These are phyloP conservation scores for Cranoglanis bouderius DNA, from an alignment of 2,113 vertebrate species.

Conservation along the genomic window DNA sequence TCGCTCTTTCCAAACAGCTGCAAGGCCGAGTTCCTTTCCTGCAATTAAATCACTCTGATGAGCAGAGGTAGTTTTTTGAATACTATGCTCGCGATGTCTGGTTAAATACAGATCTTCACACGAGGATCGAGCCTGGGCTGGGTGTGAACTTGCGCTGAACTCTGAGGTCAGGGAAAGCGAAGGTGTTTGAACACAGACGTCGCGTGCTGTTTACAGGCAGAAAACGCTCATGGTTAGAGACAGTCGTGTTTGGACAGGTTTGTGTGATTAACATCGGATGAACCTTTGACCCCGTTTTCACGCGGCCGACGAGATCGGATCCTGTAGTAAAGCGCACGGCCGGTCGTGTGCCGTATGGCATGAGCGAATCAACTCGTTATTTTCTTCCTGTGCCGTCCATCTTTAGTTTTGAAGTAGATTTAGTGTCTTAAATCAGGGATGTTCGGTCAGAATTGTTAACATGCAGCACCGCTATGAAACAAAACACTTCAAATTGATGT, in stretches of 20 bases:
- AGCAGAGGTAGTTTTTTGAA: neutral
- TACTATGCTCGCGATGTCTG: neutral
- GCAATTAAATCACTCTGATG: neutral
- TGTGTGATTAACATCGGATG: neutral
- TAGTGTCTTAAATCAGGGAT: no score
- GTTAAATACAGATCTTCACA: neutral
- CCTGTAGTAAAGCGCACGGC: neutral
- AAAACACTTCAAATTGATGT: no score
- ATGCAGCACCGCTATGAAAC: no score
- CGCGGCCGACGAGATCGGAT: neutral
- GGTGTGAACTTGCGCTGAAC: neutral
- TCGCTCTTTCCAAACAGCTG: neutral
- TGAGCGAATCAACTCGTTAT: neutral
- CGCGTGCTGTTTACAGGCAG: neutral
- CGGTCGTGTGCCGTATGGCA: neutral
- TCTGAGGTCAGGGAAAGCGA: neutral
- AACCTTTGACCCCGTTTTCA: neutral
- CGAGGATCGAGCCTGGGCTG: neutral
- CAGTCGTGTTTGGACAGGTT: neutral
- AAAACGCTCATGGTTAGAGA: neutral
- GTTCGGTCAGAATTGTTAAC: no score
- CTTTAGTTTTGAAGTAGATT: neutral
- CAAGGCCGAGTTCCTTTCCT: neutral
- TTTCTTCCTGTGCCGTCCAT: neutral
- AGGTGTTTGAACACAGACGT: neutral